Conservation (phyloP, 1,140 invertebrate genomes). For the Hylaeus volcanicus region DNA sequence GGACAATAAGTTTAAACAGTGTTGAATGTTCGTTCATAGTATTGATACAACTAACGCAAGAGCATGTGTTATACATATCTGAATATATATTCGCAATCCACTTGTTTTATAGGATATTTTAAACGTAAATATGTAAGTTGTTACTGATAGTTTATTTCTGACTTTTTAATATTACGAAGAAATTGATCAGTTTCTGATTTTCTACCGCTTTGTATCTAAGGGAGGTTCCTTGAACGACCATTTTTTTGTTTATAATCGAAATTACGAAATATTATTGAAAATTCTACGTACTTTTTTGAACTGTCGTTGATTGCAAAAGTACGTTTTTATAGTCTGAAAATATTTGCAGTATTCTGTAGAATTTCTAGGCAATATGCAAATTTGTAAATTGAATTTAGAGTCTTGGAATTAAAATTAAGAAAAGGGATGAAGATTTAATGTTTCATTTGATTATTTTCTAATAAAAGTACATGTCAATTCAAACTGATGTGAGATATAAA, state of each 20-base stretch:
- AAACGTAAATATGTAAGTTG: neutral
- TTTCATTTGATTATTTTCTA: too few relatives aligned
- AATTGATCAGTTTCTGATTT: neutral
- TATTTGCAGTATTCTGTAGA: neutral
- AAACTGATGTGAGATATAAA: neutral
- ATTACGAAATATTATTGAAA: neutral
- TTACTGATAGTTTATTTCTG: neutral
- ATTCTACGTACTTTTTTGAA: neutral
- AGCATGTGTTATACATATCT: slow-evolving; percentile 24
- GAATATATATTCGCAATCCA: slow-evolving; percentile 11
- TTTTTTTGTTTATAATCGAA: neutral
- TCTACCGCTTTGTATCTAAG: too few relatives aligned
- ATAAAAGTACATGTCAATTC: too few relatives aligned
- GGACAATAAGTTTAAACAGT: slow-evolving; percentile 37
- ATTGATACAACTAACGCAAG: slow-evolving; percentile 16
- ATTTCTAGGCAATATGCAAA: neutral
- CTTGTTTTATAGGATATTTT: neutral
- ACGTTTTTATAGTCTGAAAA: neutral
- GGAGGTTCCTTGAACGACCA: neutral
- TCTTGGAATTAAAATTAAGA: too few relatives aligned
- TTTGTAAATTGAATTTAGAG: neutral
- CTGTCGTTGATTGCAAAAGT: neutral
- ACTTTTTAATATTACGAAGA: neutral
- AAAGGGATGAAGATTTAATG: too few relatives aligned
- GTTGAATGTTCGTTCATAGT: slow-evolving; percentile 31